Base-by-base conservation (phyloP, 2,797 vertebrate species). In the Triplophysa bombifrons region DNA sequence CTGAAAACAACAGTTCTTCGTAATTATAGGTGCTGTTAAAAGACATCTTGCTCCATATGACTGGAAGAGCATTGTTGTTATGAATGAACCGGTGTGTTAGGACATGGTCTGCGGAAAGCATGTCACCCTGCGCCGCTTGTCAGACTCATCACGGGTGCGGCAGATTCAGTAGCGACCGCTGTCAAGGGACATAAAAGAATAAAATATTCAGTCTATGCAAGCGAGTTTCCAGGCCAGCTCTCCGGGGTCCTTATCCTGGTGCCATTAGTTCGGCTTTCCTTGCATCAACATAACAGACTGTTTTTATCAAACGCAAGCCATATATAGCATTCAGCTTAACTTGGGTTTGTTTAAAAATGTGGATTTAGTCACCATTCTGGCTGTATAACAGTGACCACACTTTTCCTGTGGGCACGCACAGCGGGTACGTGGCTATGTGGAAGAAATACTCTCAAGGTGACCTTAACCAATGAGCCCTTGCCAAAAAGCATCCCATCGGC, bases 141-240 rank as follows among this genome's bases (percentile, higher is more conserved):
- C 87, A 85, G 83, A 80, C 80, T 79, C 46, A 72, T 84, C 74
- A 68, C 38, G 67, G 19, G n/a, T 46, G 78, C 77, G 51, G 63
- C 78, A 66, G 79, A 44, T 63, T 2, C 16, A n/a, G 51, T 3
- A 73, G 77, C 9, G 27, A 5, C 60, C 20, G 58, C 44, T 51
- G 80, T 84, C 81, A 77, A 38, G 64, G 56, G 72, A 84, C 81
- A 67, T 63, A n/a, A 77, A 44, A 46, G 19, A 53, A 89, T 90
- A 67, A 89, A 90, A 88, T 88, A 90, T 91, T 90, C 78, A 91
- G 76, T 73, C 63, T 2, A n/a, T 80, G 79, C 56, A 70, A 82
- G 27, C 44, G 0, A 22, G 61, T 72, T 86, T 76, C 78, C 66
- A 50, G 80, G 80, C 66, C 65, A 74, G 61, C 55, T 71, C 74